Evolutionary conservation across 2,113 vertebrate species (phyloP), one percentile per base, ranked within the genome.

Genomic region (Melanostigma gelatinosum): DNA sequence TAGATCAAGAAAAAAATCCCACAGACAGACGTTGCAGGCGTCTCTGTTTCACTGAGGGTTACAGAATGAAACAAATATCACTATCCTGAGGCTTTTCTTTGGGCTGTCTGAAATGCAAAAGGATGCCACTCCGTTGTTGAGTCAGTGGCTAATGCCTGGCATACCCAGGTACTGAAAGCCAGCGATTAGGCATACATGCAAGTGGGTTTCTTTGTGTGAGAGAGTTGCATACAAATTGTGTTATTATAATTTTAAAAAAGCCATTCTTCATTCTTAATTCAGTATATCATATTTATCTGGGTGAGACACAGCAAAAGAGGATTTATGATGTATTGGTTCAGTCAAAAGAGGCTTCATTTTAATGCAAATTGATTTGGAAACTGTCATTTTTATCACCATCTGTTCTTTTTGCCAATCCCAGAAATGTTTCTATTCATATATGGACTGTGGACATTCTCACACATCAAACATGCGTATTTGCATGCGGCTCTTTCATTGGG

Each of bases 291-390:
- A 12, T 57, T 63, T 75, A 58, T 16, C 24, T 15, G 16, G 46
- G 27, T 58, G 34, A 55, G 22, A 29, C 24, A 36, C 1, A 22
- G 8, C n/a, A 68, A 16, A 11, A 34, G 1, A 42, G 8, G 67
- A 54, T 77, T 76, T 73, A 18, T 72, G 24, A 34, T 67, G 15
- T 75, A 32, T 9, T 4, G 22, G 34, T 46, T 72, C 20, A 27
- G n/a, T 80, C 65, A 50, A 72, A 63, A 40, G 3, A 40, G n/a
- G 38, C 9, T 40, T 48, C 18, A 48, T 68, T 61, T 67, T 18
- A 29, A 57, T 52, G 80, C 72, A 84, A 82, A 87, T 85, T 81
- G 58, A 80, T 76, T 71, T 46, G 27, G 46, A 64, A 46, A 52
- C n/a, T 27, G 57, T 58, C 22, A 52, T 18, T 83, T 74, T 50